phyloP scores from a whole-genome alignment of 2,888 invertebrate species.

The Spodoptera littoralis region DNA sequence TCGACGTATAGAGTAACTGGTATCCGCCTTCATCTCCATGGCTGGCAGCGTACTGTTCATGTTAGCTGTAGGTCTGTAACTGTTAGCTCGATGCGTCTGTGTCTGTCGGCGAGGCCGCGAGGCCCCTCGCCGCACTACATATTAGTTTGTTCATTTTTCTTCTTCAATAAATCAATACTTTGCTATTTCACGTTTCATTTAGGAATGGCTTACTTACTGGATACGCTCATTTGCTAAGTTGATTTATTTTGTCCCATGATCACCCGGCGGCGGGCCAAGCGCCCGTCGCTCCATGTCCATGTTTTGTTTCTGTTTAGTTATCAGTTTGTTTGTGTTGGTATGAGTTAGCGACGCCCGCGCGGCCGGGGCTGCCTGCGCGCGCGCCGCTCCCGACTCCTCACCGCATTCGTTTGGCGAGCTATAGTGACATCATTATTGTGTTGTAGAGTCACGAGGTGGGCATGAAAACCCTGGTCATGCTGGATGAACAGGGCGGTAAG shows the following conservation, averaged over 20 bases:
- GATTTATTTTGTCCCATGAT: slow-evolving; percentile 74
- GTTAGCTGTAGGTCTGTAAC: slow-evolving; percentile 86
- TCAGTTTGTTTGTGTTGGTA: slow-evolving; percentile 82
- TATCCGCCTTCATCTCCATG: slow-evolving; percentile 87
- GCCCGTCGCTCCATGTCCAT: slow-evolving; percentile 69
- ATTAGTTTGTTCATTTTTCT: slow-evolving; percentile 83
- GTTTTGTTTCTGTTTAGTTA: slow-evolving; percentile 82
- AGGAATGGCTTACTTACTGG: slow-evolving; percentile 87
- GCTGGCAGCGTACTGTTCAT: slow-evolving; percentile 86
- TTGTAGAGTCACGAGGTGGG: slow-evolving; percentile 99
- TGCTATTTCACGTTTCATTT: slow-evolving; percentile 86
- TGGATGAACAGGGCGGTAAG: slow-evolving; percentile 99
- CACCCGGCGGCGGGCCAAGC: slow-evolving; percentile 64
- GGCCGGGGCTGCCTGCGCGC: slow-evolving; percentile 63
- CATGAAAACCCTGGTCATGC: slow-evolving; percentile 99
- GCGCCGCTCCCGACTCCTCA: slow-evolving; percentile 74
- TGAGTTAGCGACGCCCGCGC: slow-evolving; percentile 76
- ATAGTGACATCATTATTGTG: slow-evolving; percentile 90
- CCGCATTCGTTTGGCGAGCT: slow-evolving; percentile 86
- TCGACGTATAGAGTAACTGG: slow-evolving; percentile 84
- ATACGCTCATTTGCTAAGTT: slow-evolving; percentile 86
- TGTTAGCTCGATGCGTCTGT: slow-evolving; percentile 85
- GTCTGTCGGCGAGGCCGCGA: slow-evolving; percentile 78
- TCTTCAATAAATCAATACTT: slow-evolving; percentile 81
- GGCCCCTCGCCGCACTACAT: slow-evolving; percentile 80